A percentile compares a stretch with the other conserved stretches of the same genome.
Conservation (phyloP, 1,140 invertebrate genomes). For the Zaprionus capensis region DNA sequence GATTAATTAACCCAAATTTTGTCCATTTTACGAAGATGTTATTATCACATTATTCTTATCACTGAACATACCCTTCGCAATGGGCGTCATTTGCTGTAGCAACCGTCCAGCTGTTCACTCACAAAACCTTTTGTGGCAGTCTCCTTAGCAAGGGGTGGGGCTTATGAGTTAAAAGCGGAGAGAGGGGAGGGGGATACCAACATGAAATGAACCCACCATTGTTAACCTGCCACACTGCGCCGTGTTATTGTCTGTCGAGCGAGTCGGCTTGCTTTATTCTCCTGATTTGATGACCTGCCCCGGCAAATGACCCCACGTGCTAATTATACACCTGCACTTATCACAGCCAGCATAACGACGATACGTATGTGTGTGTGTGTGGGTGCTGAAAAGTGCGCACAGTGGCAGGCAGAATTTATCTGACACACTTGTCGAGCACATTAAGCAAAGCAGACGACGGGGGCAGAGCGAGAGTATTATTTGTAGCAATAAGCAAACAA, state of each 20-base stretch:
- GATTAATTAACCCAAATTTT: background rate
- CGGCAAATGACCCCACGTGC: slow-evolving; percentile 23
- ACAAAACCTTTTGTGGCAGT: background rate
- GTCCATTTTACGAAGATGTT: background rate
- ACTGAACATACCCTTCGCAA: background rate
- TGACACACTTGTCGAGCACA: slow-evolving; percentile 29
- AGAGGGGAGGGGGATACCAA: background rate
- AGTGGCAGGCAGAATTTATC: slow-evolving; percentile 20
- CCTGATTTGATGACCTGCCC: slow-evolving; percentile 11
- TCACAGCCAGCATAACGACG: slow-evolving; percentile 12
- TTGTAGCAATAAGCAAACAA: slow-evolving; percentile 78
- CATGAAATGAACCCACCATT: slow-evolving; percentile 2
- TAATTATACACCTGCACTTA: slow-evolving; percentile 46
- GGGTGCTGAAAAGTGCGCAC: background rate
- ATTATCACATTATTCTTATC: slow-evolving; percentile 1
- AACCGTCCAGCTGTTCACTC: background rate
- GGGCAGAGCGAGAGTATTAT: slow-evolving; percentile 25
- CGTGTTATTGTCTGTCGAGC: slow-evolving; percentile 12
- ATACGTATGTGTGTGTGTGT: background rate
- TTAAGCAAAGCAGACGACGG: slow-evolving; percentile 20
- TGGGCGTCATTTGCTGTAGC: background rate
- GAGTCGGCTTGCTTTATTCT: slow-evolving; percentile 5
- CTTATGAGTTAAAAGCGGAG: background rate
- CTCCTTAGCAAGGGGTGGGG: background rate
- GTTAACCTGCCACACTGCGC: background rate